Conservation (phyloP, 2,113 vertebrate species). For the Macquaria ambigua region DNA sequence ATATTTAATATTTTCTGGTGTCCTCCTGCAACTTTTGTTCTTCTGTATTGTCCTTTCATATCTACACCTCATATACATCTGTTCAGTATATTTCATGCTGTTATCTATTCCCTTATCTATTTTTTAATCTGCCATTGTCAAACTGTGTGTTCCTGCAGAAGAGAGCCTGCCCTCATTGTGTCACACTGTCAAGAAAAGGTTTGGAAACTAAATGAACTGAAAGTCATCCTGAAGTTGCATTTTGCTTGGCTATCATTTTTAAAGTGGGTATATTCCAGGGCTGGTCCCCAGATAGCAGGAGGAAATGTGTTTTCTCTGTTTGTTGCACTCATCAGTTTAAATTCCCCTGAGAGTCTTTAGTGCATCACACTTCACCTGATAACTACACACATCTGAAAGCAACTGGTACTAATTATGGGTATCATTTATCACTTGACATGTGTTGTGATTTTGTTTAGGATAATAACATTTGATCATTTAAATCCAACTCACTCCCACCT, state of each 20-base stretch:
- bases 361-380: constrained; percentile 48
- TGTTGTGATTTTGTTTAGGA: constrained; percentile 44
- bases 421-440: constrained; percentile 44
- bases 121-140: constrained; percentile 36
- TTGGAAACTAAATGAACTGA: constrained; percentile 40
- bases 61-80: constrained; percentile 1
- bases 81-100: constrained; percentile 7
- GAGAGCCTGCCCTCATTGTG: constrained; percentile 58
- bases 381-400: constrained; percentile 43
- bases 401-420: constrained; percentile 41
- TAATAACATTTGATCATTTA: constrained; percentile 24
- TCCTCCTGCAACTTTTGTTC: background rate
- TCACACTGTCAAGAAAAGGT: constrained; percentile 39
- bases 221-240: constrained; percentile 24
- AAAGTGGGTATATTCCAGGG: constrained; percentile 30
- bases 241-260: constrained; percentile 50
- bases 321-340: constrained; percentile 60
- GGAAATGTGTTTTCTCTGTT: constrained; percentile 47
- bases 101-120: constrained; percentile 27
- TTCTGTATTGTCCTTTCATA: background rate
- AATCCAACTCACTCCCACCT: constrained; percentile 4
- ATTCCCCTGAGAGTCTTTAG: constrained; percentile 64
- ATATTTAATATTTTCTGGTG: background rate
- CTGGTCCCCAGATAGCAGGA: constrained; percentile 42
- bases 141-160: constrained; percentile 13